These are phyloP conservation scores for Agriopis marginaria DNA, from an alignment of 2,888 invertebrate species.

Conservation along the genomic window DNA sequence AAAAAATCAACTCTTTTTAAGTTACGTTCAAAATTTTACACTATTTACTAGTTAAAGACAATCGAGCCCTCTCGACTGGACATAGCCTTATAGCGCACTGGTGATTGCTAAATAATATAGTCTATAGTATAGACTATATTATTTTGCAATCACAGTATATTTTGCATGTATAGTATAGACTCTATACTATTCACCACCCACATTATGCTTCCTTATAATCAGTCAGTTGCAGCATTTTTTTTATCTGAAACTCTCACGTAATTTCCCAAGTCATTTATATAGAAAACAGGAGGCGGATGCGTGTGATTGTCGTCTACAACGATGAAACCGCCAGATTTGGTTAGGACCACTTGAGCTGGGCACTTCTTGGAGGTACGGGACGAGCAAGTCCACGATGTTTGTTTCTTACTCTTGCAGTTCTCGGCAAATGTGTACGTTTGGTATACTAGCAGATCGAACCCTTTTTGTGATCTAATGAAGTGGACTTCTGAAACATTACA, in stretches of 20 bases:
- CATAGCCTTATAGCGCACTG: no score
- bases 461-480: constrained; percentile 74
- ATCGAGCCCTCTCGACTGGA: no score
- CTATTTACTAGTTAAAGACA: no score
- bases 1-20: no score
- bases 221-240: neutral
- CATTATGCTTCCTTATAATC: constrained; percentile 39
- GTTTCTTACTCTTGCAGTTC: constrained; percentile 63
- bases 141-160: no score
- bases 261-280: constrained; percentile 64
- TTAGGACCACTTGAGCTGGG: constrained; percentile 65
- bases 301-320: constrained; percentile 63
- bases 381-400: constrained; percentile 71
- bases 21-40: no score
- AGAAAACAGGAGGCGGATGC: constrained; percentile 71
- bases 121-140: no score
- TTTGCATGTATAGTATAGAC: no score
- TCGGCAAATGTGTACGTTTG: constrained; percentile 70
- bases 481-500: constrained; percentile 60
- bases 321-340: constrained; percentile 57
- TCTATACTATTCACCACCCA: neutral
- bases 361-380: constrained; percentile 74
- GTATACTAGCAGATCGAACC: constrained; percentile 67
- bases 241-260: constrained; percentile 60
- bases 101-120: no score